Evolutionary conservation across 2,797 vertebrate genomes (phyloP).

Genomic region (Lophius americanus): DNA sequence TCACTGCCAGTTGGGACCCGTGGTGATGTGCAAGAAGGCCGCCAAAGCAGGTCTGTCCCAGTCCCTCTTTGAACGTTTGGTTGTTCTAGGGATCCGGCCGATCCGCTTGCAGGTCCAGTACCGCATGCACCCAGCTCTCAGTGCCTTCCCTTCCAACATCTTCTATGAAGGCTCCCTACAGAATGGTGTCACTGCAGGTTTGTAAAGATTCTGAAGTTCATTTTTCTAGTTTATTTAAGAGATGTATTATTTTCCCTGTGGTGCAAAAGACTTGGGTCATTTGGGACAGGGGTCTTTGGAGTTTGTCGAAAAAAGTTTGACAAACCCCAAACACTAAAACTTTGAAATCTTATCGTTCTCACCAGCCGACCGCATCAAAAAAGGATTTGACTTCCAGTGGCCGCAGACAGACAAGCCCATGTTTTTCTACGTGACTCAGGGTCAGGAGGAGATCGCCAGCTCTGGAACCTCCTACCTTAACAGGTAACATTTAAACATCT

Average conservation of each 20-base stretch:
- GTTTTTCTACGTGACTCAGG: constrained; percentile 99
- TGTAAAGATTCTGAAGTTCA: neutral
- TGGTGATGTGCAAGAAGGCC: constrained; percentile 99
- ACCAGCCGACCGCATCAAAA: constrained; percentile 96
- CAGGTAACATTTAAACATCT: constrained; percentile 81
- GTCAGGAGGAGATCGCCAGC: constrained; percentile 98
- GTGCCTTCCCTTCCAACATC: constrained; percentile 98
- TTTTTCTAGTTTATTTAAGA: constrained; percentile 9
- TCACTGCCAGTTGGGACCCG: constrained; percentile 97
- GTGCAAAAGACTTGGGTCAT: no score
- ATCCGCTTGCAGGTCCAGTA: constrained; percentile 99
- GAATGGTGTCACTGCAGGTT: constrained; percentile 95
- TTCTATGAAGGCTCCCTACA: constrained; percentile 98
- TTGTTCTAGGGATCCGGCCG: constrained; percentile 96
- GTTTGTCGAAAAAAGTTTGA: neutral
- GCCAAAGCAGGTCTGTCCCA: constrained; percentile 97
- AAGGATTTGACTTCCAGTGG: constrained; percentile 99
- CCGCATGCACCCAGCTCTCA: constrained; percentile 98
- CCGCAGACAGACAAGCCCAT: constrained; percentile 98
- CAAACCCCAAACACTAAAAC: neutral
- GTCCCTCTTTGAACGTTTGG: constrained; percentile 95
- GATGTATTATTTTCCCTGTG: neutral
- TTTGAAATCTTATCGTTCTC: neutral
- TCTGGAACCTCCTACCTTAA: constrained; percentile 98
- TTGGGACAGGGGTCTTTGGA: no score